A percentile compares a stretch with the other conserved stretches of the same genome.
phyloP scores from a whole-genome alignment of 1,140 invertebrate species.

The Ips nitidus region DNA sequence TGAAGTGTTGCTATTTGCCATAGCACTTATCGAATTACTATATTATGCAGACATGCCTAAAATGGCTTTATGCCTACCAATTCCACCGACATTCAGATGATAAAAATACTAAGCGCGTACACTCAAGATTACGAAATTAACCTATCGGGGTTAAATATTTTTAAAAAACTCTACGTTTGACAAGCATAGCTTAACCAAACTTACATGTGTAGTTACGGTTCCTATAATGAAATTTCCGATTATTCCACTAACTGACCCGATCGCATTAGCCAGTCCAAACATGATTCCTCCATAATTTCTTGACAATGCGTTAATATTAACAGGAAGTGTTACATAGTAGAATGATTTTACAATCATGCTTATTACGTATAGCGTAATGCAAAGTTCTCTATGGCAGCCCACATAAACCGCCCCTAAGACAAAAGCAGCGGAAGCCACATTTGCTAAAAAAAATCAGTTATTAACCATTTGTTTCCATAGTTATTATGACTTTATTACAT shows the following conservation, averaged over 20 bases:
- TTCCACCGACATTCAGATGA: too few relatives aligned
- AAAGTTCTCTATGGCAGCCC: conserved; percentile 27
- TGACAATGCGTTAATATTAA: conserved; percentile 23
- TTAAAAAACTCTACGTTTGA: background rate
- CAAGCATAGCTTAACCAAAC: background rate
- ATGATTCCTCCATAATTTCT: conserved; percentile 27
- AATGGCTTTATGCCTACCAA: too few relatives aligned
- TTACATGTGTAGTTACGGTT: conserved; percentile 22
- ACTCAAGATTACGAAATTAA: too few relatives aligned
- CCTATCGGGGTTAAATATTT: too few relatives aligned
- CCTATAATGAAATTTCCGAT: conserved; percentile 23
- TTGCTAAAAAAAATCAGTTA: conserved; percentile 17
- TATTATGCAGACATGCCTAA: too few relatives aligned
- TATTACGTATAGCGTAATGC: conserved; percentile 15
- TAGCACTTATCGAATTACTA: too few relatives aligned
- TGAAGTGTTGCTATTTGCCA: too few relatives aligned
- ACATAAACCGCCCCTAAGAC: conserved; percentile 25
- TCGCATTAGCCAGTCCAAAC: conserved; percentile 22
- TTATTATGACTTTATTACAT: conserved; percentile 6
- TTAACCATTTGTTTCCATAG: background rate
- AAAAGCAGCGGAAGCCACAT: conserved; percentile 18
- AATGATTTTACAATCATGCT: conserved; percentile 27
- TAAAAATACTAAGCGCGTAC: too few relatives aligned
- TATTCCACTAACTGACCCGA: conserved; percentile 20
- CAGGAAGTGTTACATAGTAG: conserved; percentile 25